Percentiles rank a stretch among this genome's conserved stretches.
Conservation (phyloP, 2,797 vertebrate genomes). For the Eulemur rubriventer region DNA sequence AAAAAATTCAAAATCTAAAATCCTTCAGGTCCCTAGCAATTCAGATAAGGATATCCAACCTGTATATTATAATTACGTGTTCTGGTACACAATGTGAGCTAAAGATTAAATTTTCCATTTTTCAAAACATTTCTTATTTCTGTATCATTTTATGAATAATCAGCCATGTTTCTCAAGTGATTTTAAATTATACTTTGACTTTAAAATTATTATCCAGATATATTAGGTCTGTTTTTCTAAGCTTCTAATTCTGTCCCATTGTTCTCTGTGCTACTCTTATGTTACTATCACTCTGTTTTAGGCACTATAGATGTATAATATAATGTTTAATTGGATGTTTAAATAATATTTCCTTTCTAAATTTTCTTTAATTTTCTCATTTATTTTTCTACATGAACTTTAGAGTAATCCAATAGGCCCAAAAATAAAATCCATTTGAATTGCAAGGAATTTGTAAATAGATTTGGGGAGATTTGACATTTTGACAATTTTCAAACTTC, state of each 20-base stretch:
- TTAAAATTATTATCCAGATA: neutral
- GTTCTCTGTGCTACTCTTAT: neutral
- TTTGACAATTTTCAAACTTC: neutral
- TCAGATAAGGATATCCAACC: neutral
- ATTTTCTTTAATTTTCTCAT: neutral
- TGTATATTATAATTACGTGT: neutral
- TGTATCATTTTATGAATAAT: neutral
- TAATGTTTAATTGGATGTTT: neutral
- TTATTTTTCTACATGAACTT: constrained; percentile 4
- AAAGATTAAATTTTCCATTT: neutral
- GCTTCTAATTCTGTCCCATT: neutral
- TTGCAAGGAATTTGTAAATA: neutral
- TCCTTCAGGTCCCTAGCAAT: neutral
- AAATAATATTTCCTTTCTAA: constrained; percentile 1
- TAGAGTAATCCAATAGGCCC: neutral
- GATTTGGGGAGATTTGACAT: neutral
- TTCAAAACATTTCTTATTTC: constrained; percentile 9
- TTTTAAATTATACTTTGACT: neutral
- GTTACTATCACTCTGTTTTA: neutral
- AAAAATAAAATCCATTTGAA: constrained; percentile 46
- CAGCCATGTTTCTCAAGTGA: neutral
- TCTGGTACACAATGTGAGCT: neutral
- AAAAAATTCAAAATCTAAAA: neutral
- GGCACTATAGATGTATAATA: neutral
- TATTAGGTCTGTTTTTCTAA: neutral